These are phyloP conservation scores for Spea hammondii DNA, from an alignment of 2,797 vertebrate genomes.

Conservation along the genomic window DNA sequence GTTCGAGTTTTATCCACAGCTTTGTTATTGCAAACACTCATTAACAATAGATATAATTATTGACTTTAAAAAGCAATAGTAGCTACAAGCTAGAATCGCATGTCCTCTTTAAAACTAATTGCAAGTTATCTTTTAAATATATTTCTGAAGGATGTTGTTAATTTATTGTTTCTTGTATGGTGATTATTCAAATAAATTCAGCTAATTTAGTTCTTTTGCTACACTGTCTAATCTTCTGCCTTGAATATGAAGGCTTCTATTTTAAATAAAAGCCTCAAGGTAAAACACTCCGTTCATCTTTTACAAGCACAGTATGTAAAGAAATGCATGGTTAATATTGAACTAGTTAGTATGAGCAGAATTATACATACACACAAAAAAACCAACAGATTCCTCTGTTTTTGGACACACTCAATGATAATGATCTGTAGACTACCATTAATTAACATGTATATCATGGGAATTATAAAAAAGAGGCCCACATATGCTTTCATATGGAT, in stretches of 20 bases:
- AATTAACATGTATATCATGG: too few relatives aligned
- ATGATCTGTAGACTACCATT: too few relatives aligned
- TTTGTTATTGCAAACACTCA: conserved; percentile 65
- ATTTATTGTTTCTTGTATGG: conserved; percentile 74
- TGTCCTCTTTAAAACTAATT: conserved; percentile 71
- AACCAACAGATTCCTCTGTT: background rate
- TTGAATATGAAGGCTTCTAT: conserved; percentile 67
- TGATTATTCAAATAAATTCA: conserved; percentile 73
- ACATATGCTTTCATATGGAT: too few relatives aligned
- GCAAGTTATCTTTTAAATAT: conserved; percentile 67
- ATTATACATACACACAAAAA: background rate
- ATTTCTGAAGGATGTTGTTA: conserved; percentile 68
- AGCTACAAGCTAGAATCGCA: conserved; percentile 68
- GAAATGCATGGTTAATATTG: conserved; percentile 54
- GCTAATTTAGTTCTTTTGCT: conserved; percentile 68
- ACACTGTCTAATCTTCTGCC: conserved; percentile 69
- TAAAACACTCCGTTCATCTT: conserved; percentile 68
- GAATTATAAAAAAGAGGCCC: too few relatives aligned
- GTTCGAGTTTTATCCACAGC: conserved; percentile 43
- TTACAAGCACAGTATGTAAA: conserved; percentile 73
- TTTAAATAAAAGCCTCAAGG: conserved; percentile 73
- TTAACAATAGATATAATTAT: conserved; percentile 68
- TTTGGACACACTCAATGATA: too few relatives aligned
- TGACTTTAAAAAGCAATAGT: conserved; percentile 59
- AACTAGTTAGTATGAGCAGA: background rate